Base-by-base conservation (phyloP, 2,113 vertebrate species). In the Cavia aperea region DNA sequence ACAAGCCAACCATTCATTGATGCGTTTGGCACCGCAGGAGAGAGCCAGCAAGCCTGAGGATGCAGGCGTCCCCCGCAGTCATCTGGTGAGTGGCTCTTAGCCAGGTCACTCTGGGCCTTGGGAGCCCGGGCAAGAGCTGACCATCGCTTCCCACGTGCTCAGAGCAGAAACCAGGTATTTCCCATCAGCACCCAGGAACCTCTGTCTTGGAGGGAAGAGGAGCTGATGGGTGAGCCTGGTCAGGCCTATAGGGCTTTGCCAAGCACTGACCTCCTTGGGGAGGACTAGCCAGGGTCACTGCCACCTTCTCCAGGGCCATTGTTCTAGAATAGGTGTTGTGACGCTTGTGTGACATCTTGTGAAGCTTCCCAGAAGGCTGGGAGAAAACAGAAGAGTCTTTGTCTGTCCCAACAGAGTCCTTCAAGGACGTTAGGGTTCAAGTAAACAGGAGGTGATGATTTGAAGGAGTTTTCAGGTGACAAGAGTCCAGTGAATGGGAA, bases 51-150 rank as follows among this genome's bases (percentile, higher is more conserved):
- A 46, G 29, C 26, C 16, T 16, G 36, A 91, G 81, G 62, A 73
- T 77, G 78, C 8, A 43, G 88, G 60, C 15, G 10, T 79, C 72
- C 9, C 4, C 1, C 1, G 66, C 43, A 12, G 36, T 56, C 21
- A 14, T 79, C 78, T 94, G 93, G 85, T 96, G 68, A 90, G 88
- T 63, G 26, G 14, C 31, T 58, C 84, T 60, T 75, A 63, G 18
- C 24, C 39, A 62, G 46, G 83, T 60, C n/a, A 23, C n/a, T 9
- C 0, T 21, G 70, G 70, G 79, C 36, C n/a, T 4, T 58, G 33
- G 49, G n/a, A 79, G 8, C 68, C 15, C 7, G 31, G 29, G 8
- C 8, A 18, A 16, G 1, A 5, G 7, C 36, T 39, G 26, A 66
- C 49, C 36, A 19, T 19, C 36, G 2, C 46, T 31, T 16, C 73